Evolutionary conservation across 2,888 invertebrate genomes (phyloP).

Genomic region (Drosophila longiperda): DNA sequence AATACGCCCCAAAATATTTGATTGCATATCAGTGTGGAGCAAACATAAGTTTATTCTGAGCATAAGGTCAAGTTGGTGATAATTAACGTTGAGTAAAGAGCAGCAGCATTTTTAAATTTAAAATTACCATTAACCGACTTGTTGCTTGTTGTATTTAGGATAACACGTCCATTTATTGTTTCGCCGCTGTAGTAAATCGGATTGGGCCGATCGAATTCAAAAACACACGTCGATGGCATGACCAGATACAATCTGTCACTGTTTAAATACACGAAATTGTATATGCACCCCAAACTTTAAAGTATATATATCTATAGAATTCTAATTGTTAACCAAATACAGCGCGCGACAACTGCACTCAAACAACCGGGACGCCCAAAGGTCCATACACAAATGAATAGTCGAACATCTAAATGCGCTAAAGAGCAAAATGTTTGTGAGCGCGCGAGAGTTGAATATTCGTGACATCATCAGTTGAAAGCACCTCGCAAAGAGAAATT

Average conservation of each 20-base stretch:
- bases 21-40: slow-evolving; percentile 1
- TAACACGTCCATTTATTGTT: slow-evolving; percentile 65
- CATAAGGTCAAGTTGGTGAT: slow-evolving; percentile 67
- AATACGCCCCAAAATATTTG: neutral
- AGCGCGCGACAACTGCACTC: slow-evolving; percentile 4
- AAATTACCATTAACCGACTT: slow-evolving; percentile 63
- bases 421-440: slow-evolving; percentile 13
- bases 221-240: slow-evolving; percentile 63
- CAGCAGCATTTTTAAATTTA: neutral
- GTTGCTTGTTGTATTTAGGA: slow-evolving; percentile 54
- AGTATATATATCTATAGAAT: neutral
- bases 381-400: slow-evolving; percentile 23
- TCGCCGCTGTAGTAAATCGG: slow-evolving; percentile 77
- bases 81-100: slow-evolving; percentile 86
- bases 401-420: slow-evolving; percentile 3
- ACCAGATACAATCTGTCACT: neutral
- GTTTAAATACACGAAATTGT: neutral
- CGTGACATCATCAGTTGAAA: slow-evolving; percentile 63
- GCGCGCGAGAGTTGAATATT: neutral
- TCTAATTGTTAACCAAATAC: neutral
- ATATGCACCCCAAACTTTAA: neutral
- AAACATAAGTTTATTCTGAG: neutral
- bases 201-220: slow-evolving; percentile 71
- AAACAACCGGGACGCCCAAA: neutral
- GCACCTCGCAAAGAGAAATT: neutral